Evolutionary conservation across 2,113 vertebrate species (phyloP).

Genomic region (Salvelinus sp.): DNA sequence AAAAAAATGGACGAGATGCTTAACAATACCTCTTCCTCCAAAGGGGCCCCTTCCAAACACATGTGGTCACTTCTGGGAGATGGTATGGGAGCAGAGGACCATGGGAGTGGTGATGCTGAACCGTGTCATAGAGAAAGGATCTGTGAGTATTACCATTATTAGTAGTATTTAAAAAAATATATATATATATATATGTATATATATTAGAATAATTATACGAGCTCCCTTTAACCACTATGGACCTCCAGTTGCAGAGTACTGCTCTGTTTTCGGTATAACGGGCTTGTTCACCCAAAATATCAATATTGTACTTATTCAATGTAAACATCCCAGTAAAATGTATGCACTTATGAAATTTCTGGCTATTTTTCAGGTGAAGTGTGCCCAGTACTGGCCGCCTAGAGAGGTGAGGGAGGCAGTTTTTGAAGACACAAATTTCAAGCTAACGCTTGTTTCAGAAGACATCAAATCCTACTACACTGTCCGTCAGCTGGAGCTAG

Average conservation of each 20-base stretch:
- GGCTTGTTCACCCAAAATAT: no score
- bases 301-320: no score
- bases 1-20: no score
- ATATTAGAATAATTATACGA: no score
- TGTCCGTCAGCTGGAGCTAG: conserved; percentile 89
- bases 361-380: conserved; percentile 83
- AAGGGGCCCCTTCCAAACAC: conserved; percentile 96
- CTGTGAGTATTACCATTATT: conserved; percentile 75
- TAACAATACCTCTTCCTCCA: conserved; percentile 28
- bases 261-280: no score
- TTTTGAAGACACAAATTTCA: conserved; percentile 93
- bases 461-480: conserved; percentile 96
- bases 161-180: no score
- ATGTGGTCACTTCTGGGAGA: conserved; percentile 98
- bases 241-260: no score
- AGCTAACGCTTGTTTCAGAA: conserved; percentile 86
- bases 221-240: no score
- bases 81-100: conserved; percentile 97
- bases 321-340: neutral
- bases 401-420: conserved; percentile 84
- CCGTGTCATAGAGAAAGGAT: conserved; percentile 97
- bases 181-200: no score
- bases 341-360: no score
- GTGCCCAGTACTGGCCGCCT: conserved; percentile 95
- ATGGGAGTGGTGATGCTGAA: conserved; percentile 97